Conservation (phyloP, 1,140 invertebrate genomes). For the Grapholita molesta region DNA sequence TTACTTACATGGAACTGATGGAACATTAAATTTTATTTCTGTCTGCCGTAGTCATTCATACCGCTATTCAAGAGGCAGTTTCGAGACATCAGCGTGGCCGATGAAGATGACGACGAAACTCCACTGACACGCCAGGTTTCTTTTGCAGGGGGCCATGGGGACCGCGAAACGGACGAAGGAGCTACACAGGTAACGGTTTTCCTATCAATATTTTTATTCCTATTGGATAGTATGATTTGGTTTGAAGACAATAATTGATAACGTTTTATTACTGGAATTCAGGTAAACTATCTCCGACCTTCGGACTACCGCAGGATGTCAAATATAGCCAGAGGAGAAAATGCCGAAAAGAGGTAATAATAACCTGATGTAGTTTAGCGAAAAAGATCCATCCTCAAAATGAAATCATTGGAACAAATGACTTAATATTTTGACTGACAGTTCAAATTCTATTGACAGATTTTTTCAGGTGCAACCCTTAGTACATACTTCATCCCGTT, state of each 20-base stretch:
- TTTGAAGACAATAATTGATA: no score
- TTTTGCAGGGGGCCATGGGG: slow-evolving; percentile 50
- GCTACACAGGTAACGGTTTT: slow-evolving; percentile 48
- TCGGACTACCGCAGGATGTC: slow-evolving; percentile 79
- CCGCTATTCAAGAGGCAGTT: slow-evolving; percentile 77
- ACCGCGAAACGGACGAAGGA: slow-evolving; percentile 44
- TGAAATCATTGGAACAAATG: no score
- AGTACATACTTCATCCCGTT: no score
- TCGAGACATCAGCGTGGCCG: slow-evolving; percentile 36
- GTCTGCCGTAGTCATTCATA: slow-evolving; percentile 67
- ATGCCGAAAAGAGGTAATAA: slow-evolving; percentile 60
- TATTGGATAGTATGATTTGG: no score
- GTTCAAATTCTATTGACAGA: no score
- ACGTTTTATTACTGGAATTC: no score
- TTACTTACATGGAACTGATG: no score
- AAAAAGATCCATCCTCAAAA: no score
- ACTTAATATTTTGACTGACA: no score
- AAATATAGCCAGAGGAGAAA: slow-evolving; percentile 65
- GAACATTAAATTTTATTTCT: slow-evolving; percentile 14
- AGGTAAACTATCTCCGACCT: slow-evolving; percentile 73
- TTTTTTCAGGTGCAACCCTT: no score
- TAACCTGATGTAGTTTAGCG: no score
- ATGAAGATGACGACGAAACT: slow-evolving; percentile 22
- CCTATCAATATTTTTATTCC: no score
- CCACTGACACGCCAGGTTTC: slow-evolving; percentile 40